Evolutionary conservation across 1,140 invertebrate genomes (phyloP), one percentile per base, ranked within the genome.

Genomic region (Tachypleus tridentatus): DNA sequence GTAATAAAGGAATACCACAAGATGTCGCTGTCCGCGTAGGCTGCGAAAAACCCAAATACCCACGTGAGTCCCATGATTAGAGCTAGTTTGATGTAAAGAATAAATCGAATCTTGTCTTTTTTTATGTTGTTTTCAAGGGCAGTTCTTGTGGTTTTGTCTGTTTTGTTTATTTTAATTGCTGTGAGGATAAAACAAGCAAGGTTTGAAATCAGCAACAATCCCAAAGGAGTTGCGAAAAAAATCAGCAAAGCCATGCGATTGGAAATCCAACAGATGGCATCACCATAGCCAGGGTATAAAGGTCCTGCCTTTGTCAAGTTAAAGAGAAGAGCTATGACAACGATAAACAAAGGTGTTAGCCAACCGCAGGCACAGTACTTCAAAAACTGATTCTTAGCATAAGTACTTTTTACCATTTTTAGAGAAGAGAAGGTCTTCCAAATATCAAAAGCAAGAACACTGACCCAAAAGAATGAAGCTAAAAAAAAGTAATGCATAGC

Each of bases 381-480:
- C 4, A 60, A 29, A 6, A 60, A 29, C 48, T 10, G n/a, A 60
- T 9, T 10, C 10, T 48, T 48, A 9, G n/a, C 49, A 10, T 49
- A 47, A 60, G 11, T 48, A 4, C 11, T 9, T 5, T 47, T 48
- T 9, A 47, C 10, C 11, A 48, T 48, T n/a, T 51, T 9, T 29
- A 63, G n/a, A 29, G 10, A 53, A 11, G 82, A 81, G 9, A 91
- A 95, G 85, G 89, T 89, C 87, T 89, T 93, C 66, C 71, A 79
- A 74, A 93, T 91, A 78, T 94, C 93, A 80, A 93, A 91, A 77
- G 91, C 93, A 88, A 95, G 94, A 56, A 90, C 90, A 78, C 91
- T 92, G 60, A 96, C 86, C 93, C 93, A 97, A 77, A 93, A 94
- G 82, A 96, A 97, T 67, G 93, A 89, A 51, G 90, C 85, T 72